These are phyloP conservation scores for Chydorus sphaericus DNA, from an alignment of 2,888 invertebrate species.

Conservation along the genomic window DNA sequence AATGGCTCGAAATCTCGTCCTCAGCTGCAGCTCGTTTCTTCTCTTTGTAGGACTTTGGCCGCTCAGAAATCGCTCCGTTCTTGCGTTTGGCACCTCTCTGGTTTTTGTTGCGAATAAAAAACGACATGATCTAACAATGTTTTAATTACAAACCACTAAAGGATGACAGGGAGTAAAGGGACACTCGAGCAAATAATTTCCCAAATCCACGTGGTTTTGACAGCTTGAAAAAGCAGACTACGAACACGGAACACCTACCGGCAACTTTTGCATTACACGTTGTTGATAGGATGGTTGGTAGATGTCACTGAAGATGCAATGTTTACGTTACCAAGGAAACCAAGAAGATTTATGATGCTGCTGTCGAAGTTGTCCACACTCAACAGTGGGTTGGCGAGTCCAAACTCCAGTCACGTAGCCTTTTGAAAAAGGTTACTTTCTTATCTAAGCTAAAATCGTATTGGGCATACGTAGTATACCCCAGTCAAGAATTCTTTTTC, in stretches of 20 bases:
- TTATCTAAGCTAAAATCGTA: too few species aligned
- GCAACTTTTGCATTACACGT: background rate
- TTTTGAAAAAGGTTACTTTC: too few species aligned
- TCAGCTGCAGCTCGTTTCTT: slow-evolving; percentile 78
- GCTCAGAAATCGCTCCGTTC: background rate
- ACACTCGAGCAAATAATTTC: background rate
- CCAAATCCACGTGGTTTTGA: slow-evolving; percentile 5
- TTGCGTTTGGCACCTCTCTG: slow-evolving; percentile 1
- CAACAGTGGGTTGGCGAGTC: too few species aligned
- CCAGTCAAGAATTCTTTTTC: too few species aligned
- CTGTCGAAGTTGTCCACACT: too few species aligned
- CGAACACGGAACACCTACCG: background rate
- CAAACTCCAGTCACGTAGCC: too few species aligned
- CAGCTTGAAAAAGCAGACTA: too few species aligned
- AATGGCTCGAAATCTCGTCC: slow-evolving; percentile 32
- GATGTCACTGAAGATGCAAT: background rate
- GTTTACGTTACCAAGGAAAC: background rate
- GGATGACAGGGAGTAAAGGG: background rate
- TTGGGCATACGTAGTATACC: too few species aligned
- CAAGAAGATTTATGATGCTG: too few species aligned
- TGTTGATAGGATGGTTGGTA: background rate
- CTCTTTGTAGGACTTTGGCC: slow-evolving; percentile 15
- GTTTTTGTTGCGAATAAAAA: slow-evolving; percentile 10
- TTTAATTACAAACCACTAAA: background rate
- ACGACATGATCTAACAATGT: slow-evolving; percentile 6